Percentiles rank a stretch among this genome's conserved stretches.
phyloP scores from a whole-genome alignment of 2,888 invertebrate genomes.

The Caenorhabditis imperialis region DNA sequence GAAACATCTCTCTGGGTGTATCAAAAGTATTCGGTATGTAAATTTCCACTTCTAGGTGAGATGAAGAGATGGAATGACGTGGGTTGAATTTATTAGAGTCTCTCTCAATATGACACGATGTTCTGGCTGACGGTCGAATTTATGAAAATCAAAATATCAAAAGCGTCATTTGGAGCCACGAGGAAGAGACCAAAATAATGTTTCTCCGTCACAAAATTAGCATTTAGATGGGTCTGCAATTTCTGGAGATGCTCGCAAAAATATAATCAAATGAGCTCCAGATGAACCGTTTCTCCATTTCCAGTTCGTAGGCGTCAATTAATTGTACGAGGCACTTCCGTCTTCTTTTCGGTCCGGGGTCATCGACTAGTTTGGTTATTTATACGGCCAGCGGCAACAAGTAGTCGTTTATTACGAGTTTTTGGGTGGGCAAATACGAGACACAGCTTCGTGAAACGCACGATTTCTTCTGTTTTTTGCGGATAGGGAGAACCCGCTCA shows the following conservation, averaged over 20 bases:
- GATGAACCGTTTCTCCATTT: no score
- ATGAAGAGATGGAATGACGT: no score
- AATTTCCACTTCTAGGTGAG: no score
- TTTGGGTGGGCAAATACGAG: conserved; percentile 37
- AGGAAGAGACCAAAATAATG: not conserved
- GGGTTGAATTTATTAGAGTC: no score
- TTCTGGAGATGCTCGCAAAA: not conserved
- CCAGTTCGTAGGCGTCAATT: no score
- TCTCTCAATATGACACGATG: no score
- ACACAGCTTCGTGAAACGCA: conserved; percentile 12
- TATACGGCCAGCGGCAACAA: conserved; percentile 25
- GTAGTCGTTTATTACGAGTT: conserved; percentile 39
- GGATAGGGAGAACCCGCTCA: not conserved
- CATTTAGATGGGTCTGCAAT: conserved; percentile 8
- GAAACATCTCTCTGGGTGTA: no score
- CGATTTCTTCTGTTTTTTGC: conserved; percentile 1
- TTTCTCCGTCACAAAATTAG: conserved; percentile 10
- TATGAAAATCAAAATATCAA: conserved; percentile 10
- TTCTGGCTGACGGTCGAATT: no score
- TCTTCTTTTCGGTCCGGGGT: conserved; percentile 15
- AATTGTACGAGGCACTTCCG: conserved; percentile 38
- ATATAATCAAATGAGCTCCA: conserved; percentile 32
- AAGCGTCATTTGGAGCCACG: not conserved
- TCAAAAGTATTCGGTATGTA: no score
- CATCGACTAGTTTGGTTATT: conserved; percentile 20